phyloP scores from a whole-genome alignment of 2,113 vertebrate genomes.

The Emydura subglobosa region DNA sequence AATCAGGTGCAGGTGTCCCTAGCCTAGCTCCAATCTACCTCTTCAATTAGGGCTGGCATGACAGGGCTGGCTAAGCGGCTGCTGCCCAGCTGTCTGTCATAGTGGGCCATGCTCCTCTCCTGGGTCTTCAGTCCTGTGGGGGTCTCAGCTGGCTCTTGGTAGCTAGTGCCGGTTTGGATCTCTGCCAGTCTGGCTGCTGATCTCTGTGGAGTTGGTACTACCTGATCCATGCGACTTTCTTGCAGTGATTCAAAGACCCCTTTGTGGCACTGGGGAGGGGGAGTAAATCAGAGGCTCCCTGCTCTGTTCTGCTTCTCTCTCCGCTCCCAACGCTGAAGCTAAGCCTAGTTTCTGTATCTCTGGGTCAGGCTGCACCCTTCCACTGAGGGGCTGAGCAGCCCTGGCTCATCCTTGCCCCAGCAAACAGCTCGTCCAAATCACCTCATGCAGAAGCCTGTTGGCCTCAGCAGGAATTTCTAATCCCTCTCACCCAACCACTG shows the following conservation, averaged over 20 bases:
- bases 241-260: neutral
- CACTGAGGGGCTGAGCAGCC: neutral
- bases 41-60: too few species aligned
- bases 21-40: too few species aligned
- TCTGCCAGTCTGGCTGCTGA: neutral
- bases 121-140: neutral
- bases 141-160: neutral
- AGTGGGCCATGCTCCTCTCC: neutral
- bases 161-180: neutral
- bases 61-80: too few species aligned
- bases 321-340: neutral
- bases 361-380: neutral
- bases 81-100: too few species aligned
- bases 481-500: neutral
- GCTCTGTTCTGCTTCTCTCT: neutral
- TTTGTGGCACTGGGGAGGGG: neutral
- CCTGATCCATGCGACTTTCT: neutral
- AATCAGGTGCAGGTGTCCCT: too few species aligned
- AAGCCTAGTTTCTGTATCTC: neutral
- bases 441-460: neutral
- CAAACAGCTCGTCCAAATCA: too few species aligned
- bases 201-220: too few species aligned
- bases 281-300: neutral
- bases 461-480: neutral
- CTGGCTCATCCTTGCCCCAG: neutral